phyloP scores from a whole-genome alignment of 2,113 vertebrate species.

The Sterna hirundo region DNA sequence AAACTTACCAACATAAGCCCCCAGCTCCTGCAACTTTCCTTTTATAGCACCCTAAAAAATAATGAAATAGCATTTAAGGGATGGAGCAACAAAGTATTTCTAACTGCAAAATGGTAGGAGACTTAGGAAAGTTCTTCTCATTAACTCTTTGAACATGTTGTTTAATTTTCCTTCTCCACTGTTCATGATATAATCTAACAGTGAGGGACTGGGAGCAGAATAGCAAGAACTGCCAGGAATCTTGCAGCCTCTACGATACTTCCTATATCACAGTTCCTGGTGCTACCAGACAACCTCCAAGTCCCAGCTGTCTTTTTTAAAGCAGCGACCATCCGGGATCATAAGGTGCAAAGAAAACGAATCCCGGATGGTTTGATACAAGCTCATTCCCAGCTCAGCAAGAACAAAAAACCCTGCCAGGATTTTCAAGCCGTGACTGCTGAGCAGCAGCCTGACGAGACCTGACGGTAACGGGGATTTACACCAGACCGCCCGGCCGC shows the following conservation, averaged over 20 bases:
- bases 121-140: background rate
- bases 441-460: background rate
- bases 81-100: background rate
- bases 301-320: background rate
- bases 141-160: rapidly evolving
- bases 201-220: background rate
- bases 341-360: background rate
- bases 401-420: background rate
- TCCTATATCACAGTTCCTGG: background rate
- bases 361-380: background rate
- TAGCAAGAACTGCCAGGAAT: background rate
- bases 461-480: background rate
- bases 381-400: background rate
- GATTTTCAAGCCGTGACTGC: background rate
- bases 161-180: background rate
- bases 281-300: background rate
- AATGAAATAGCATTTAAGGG: slow-evolving; percentile 12
- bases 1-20: slow-evolving; percentile 95
- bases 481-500: background rate
- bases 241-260: rapidly evolving
- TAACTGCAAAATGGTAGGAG: background rate
- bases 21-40: slow-evolving; percentile 94
- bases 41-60: slow-evolving; percentile 91
- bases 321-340: background rate
- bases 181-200: rapidly evolving